Base-by-base conservation (phyloP, 1,140 invertebrate genomes). In the Megathymus violae region DNA sequence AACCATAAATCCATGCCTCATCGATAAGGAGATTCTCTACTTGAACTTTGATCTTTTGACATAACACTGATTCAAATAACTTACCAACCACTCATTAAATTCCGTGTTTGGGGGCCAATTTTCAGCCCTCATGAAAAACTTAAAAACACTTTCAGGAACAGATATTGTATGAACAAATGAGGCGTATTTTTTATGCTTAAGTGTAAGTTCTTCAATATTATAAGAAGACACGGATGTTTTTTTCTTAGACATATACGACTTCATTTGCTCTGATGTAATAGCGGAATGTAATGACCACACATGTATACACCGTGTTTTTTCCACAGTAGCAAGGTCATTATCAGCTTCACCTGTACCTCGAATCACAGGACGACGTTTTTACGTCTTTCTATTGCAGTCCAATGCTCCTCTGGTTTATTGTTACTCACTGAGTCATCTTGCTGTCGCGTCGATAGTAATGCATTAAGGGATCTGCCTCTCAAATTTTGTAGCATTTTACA, bases 11-110 rank as follows among this genome's bases (percentile, higher is more conserved):
- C n/a, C n/a, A n/a, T n/a, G n/a, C n/a, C n/a, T n/a, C n/a, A n/a
- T n/a, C n/a, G n/a, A n/a, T n/a, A n/a, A n/a, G n/a, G n/a, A n/a
- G n/a, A n/a, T n/a, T n/a, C n/a, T n/a, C n/a, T n/a, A n/a, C n/a
- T n/a, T n/a, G n/a, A n/a, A n/a, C n/a, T n/a, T n/a, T n/a, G n/a
- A n/a, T n/a, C n/a, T n/a, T n/a, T n/a, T n/a, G n/a, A n/a, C n/a
- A n/a, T n/a, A n/a, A n/a, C n/a, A n/a, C n/a, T n/a, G n/a, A n/a
- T n/a, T n/a, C n/a, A n/a, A n/a, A n/a, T n/a, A n/a, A n/a, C n/a
- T n/a, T n/a, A n/a, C n/a, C 34, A 50, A 50, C 47, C 47, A 50
- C 25, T 50, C 13, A 16, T 50, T 50, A 0, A 50, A 1, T 10
- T 13, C 6, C 5, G 44, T 27, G 27, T 47, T 47, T 11, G 19